Percentiles rank a stretch among this genome's conserved stretches.
Conservation (phyloP, 2,113 vertebrate genomes). For the Gobius niger region DNA sequence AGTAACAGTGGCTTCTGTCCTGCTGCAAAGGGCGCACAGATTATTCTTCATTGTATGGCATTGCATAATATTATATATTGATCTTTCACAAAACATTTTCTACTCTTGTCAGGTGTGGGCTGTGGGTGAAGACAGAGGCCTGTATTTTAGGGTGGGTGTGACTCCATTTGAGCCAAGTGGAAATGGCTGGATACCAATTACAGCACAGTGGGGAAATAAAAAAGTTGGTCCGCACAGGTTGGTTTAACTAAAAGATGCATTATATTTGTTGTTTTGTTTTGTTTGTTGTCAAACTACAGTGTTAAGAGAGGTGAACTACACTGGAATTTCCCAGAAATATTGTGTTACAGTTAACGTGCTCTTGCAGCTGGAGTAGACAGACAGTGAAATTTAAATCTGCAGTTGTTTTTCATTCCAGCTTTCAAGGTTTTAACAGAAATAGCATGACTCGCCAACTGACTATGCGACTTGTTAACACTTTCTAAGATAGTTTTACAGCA, state of each 20-base stretch:
- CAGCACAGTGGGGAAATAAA: constrained; percentile 78
- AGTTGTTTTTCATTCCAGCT: neutral
- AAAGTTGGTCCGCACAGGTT: constrained; percentile 53
- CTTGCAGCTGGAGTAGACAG: neutral
- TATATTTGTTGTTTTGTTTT: neutral
- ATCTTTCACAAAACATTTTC: neutral
- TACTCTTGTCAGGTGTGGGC: constrained; percentile 86
- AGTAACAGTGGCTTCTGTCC: constrained; percentile 46
- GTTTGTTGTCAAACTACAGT: neutral
- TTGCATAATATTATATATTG: too few species aligned
- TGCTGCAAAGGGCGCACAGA: constrained; percentile 2
- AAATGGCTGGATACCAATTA: constrained; percentile 88
- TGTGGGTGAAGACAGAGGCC: constrained; percentile 83
- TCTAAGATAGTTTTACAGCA: constrained; percentile 1
- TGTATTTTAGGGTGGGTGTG: constrained; percentile 93
- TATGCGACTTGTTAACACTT: neutral
- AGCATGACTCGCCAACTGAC: neutral
- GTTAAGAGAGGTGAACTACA: neutral
- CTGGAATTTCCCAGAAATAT: neutral
- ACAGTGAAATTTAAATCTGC: neutral
- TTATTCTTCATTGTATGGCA: neutral
- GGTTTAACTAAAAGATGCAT: neutral
- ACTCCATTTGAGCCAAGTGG: constrained; percentile 90
- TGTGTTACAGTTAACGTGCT: neutral
- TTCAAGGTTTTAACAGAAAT: constrained; percentile 6